Base-by-base conservation (phyloP, 1,140 invertebrate species). In the Sitodiplosis mosellana region DNA sequence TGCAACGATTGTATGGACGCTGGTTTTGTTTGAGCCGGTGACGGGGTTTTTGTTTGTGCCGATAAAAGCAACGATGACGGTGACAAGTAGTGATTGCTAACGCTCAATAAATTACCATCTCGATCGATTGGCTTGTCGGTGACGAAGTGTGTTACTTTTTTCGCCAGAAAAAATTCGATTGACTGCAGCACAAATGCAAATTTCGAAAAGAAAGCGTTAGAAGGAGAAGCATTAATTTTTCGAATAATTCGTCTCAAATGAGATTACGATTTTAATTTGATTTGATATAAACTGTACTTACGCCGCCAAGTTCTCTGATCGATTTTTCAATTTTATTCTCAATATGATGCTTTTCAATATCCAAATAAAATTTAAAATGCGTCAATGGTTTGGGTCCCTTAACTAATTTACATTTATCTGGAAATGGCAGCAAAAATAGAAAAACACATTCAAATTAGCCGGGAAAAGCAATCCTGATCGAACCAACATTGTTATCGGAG, bases 321-420 rank as follows among this genome's bases (percentile, higher is more conserved):
- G 72, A 74, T 45, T 63, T 60, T 53, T 78, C 76, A 67, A 80
- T 64, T 49, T 74, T 74, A 55, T 66, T 60, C 49, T 72, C 67
- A 21, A 73, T 57, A 50, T 65, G 69, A 68, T 76, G 69, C 54
- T 77, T 78, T 61, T 77, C 76, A 50, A 80, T 72, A 54, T 80
- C 77, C 69, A 80, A 72, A 61, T 80, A 80, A 67, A 80, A 80
- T 51, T 69, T 74, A 51, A 75, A 76, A 56, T 73, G 74, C 48
- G 65, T 63, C 53, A 75, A 62, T 41, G 70, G 70, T 55, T 71
- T 72, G 33, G 65, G 60, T 51, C 69, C 67, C 53, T 64, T 71
- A 49, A 65, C 56, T 49, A 64, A 55, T 54, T 61, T 59, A 59
- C 58, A 51, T 45, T 45, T 45, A 33, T 45, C 43, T 45, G 22